Evolutionary conservation across 2,797 vertebrate species (phyloP), one percentile per base, ranked within the genome.

Genomic region (Epinephelus awoara): DNA sequence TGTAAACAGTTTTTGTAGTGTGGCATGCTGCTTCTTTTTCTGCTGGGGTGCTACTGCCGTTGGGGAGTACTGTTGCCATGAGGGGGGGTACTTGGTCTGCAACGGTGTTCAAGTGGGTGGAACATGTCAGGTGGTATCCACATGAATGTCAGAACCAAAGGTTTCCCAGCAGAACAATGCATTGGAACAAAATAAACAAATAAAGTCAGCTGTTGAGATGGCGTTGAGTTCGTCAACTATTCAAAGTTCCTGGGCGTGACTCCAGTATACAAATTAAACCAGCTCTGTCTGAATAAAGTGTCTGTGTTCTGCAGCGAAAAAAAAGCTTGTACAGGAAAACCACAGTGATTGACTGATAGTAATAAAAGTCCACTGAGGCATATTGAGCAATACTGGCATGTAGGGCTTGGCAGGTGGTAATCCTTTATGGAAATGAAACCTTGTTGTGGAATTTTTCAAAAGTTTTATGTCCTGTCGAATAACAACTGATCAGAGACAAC

Each of bases 401-500:
- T 15, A 67, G 18, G n/a, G 11, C 13, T 51, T n/a, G 40, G 38
- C 12, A 34, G 5, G 12, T 29, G 21, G 13, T 6, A n/a, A 58
- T 72, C 11, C 21, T 52, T 67, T 57, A 74, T 51, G 38, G 29
- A 29, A 5, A 76, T 13, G 34, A 52, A 27, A 72, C 9, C 7
- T 27, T 67, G 25, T 40, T 51, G 11, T 38, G 13, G 11, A 3
- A 42, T 25, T 61, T 25, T 63, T 57, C 6, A 10, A 2, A 4
- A 11, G 55, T 17, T 49, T 21, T 51, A 73, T 25, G 14, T 29
- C 12, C 19, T 40, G 44, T 38, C 13, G 25, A 15, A 59, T 6
- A 17, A 58, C 59, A 78, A 23, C 47, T 17, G 42, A 55, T 29
- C 29, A 18, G 5, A 38, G 19, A 42, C 49, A 67, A 50, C 38